Conservation (phyloP, 2,797 vertebrate genomes). For the Diplodus sargus region DNA sequence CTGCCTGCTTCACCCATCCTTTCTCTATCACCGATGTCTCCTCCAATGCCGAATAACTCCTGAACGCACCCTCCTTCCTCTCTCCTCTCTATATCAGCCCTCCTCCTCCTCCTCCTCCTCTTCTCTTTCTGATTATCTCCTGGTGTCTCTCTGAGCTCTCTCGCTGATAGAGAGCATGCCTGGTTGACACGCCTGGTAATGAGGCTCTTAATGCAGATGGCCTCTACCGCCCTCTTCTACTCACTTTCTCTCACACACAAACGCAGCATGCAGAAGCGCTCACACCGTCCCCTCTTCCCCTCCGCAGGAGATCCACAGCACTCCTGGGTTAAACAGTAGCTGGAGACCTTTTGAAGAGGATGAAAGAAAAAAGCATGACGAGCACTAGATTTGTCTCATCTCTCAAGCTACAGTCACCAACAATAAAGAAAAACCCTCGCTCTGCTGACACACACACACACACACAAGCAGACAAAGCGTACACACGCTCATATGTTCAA, state of each 20-base stretch:
- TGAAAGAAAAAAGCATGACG: constrained; percentile 53
- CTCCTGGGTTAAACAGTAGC: constrained; percentile 68
- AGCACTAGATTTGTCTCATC: constrained; percentile 55
- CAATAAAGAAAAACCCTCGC: background rate
- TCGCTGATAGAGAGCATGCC: constrained; percentile 75
- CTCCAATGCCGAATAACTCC: constrained; percentile 46
- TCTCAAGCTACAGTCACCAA: constrained; percentile 28
- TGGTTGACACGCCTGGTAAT: constrained; percentile 80
- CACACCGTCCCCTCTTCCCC: constrained; percentile 9
- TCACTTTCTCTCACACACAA: constrained; percentile 37
- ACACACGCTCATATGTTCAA: background rate
- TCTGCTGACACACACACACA: constrained; percentile 18
- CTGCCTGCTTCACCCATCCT: constrained; percentile 41
- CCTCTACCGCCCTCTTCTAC: constrained; percentile 64
- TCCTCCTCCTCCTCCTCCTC: constrained; percentile 47
- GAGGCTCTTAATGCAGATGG: constrained; percentile 80
- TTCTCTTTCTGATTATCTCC: constrained; percentile 73
- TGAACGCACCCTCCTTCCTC: constrained; percentile 47
- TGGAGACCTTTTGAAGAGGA: constrained; percentile 59
- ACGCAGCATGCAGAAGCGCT: constrained; percentile 42
- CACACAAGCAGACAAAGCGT: constrained; percentile 21
- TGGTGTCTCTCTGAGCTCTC: constrained; percentile 70
- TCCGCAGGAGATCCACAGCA: constrained; percentile 64
- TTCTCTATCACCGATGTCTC: constrained; percentile 38
- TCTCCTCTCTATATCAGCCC: constrained; percentile 48